Base-by-base conservation (phyloP, 2,888 invertebrate genomes). In the Hoplodrina ambigua region DNA sequence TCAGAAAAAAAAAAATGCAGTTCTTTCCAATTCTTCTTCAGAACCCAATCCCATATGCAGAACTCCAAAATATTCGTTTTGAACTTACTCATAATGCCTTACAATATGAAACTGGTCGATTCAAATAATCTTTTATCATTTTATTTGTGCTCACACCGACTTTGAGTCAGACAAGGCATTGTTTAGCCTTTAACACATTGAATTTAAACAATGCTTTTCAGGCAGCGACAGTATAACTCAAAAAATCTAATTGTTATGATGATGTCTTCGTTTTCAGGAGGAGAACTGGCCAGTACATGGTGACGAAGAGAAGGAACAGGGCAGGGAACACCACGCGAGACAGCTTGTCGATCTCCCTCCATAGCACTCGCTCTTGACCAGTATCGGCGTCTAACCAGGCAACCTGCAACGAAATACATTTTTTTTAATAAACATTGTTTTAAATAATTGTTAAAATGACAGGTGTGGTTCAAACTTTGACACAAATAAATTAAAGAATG, bases 201-300 rank as follows among this genome's bases (percentile, higher is more conserved):
- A 74, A 20, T 62, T 57, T 20, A 19, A 55, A 56, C 59, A 71
- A 72, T 66, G 64, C 49, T 46, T 60, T 55, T 79, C 49, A 76
- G 72, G 77, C 78, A 75, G 73, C 58, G 57, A 73, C 77, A 75
- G 64, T 55, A 19, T 69, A 56, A 57, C 62, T 69, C 70, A 56
- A 71, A 59, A 37, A 66, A 41, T 85, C 75, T 85, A 82, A 87
- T 87, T 88, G 93, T 93, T 95, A 94, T 93, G 94, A 94, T 19
- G 93, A 91, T 6, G 93, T 91, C 79, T 96, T 96, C 0, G 97
- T 97, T 87, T 97, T 97, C 81, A 97, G 94, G 58, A 98, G 92
- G 59, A 98, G 93, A 72, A 98, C 97, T 0, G 98, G 98, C 98
- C 98, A 98, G 92, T 98, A 98, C 87, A 98, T 95, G 0, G 97